These are phyloP conservation scores for Lochmaea crataegi DNA, from an alignment of 2,888 invertebrate genomes.

Conservation along the genomic window DNA sequence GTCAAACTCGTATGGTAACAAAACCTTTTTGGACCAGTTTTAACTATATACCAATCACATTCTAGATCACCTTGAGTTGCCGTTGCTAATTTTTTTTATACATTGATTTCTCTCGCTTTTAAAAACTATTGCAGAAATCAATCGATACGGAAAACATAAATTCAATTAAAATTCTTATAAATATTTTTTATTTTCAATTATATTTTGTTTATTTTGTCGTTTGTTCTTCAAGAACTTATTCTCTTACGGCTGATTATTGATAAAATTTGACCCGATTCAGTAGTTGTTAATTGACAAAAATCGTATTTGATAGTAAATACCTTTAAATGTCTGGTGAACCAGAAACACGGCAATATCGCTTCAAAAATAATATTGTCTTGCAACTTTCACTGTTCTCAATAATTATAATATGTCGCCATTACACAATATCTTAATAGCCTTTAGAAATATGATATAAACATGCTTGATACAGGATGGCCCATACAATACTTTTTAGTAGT, in stretches of 20 bases:
- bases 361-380: constrained; percentile 37
- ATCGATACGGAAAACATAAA: too few relatives aligned
- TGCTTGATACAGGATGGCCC: neutral
- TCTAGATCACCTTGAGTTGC: constrained; percentile 11
- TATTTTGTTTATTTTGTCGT: too few relatives aligned
- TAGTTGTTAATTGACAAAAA: neutral
- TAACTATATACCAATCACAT: neutral
- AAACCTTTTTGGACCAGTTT: neutral
- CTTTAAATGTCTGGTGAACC: constrained; percentile 19
- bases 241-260: too few relatives aligned
- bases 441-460: constrained; percentile 12
- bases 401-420: constrained; percentile 39
- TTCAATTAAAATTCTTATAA: too few relatives aligned
- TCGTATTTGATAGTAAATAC: neutral
- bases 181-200: too few relatives aligned
- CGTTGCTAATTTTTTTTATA: neutral
- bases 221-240: too few relatives aligned
- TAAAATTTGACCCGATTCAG: too few relatives aligned
- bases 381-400: constrained; percentile 45
- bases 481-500: neutral
- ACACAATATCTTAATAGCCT: constrained; percentile 33
- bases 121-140: too few relatives aligned
- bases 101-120: too few relatives aligned
- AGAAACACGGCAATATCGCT: constrained; percentile 28
- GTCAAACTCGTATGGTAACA: neutral